These are phyloP conservation scores for Alfaro cultratus DNA, from an alignment of 2,797 vertebrate genomes.

Conservation along the genomic window DNA sequence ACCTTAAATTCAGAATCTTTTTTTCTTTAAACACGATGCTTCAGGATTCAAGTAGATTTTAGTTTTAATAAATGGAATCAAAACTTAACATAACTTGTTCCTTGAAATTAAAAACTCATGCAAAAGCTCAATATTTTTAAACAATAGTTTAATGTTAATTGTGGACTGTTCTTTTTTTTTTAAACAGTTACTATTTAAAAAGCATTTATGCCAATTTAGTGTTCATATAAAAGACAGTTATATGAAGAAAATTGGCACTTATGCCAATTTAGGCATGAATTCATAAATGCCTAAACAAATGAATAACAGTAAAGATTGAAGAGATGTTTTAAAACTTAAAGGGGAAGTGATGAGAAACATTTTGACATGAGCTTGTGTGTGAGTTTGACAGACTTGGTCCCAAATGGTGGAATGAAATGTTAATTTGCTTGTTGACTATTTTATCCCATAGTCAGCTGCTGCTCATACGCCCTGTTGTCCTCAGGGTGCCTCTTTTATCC, in stretches of 20 bases:
- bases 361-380: conserved; percentile 25
- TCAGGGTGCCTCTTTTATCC: conserved; percentile 65
- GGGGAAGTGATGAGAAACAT: conserved; percentile 7
- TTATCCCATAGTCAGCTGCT: conserved; percentile 73
- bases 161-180: background rate
- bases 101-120: background rate
- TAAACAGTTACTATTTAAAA: background rate
- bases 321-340: background rate
- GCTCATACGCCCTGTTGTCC: conserved; percentile 70
- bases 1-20: background rate
- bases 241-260: background rate
- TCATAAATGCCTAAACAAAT: too few species aligned
- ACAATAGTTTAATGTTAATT: background rate
- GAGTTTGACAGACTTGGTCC: conserved; percentile 57
- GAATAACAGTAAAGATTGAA: background rate
- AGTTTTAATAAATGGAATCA: background rate
- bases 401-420: conserved; percentile 71
- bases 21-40: background rate
- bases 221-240: too few species aligned
- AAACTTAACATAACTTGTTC: background rate
- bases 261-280: too few species aligned
- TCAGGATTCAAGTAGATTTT: background rate
- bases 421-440: conserved; percentile 78
- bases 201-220: too few species aligned
- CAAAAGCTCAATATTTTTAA: background rate